Base-by-base conservation (phyloP, 2,888 invertebrate species). In the Lamellibrachia columna region DNA sequence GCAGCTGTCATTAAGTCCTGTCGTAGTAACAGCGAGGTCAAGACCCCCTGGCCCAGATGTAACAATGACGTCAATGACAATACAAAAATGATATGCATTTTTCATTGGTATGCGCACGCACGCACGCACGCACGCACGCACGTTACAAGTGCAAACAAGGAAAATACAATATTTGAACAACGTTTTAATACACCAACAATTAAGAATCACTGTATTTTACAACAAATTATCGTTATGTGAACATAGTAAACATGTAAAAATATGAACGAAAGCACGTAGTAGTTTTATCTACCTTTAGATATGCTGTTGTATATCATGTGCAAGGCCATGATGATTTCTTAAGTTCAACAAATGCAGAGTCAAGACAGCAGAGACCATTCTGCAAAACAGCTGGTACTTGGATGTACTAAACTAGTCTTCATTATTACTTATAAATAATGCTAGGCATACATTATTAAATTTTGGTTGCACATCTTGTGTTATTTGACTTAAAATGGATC, bases 191-290 rank as follows among this genome's bases (percentile, higher is more conserved):
- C 15, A 75, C 75, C 15, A 75, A 75, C 75, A 75, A 75, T 75
- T 75, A 75, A 75, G 75, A 75, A 75, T 75, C 75, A 75, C 75
- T 75, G 75, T 75, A 75, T 75, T 75, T 75, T 75, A 75, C 75
- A 75, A 75, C 75, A 75, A 75, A 75, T 75, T 75, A 75, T 75
- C 75, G 75, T 75, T 22, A 75, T 75, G 75, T 75, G 75, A 75
- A 75, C 75, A 75, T 75, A 75, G 75, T 75, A 75, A 22, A 22
- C 75, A 75, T 75, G 75, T 75, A 75, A 75, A 75, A 75, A 75
- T 75, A 75, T 75, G 75, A 75, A 75, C 75, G 75, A 75, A 75
- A 75, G 75, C 75, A 75, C 75, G 75, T 22, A 75, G 75, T 75
- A 75, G 75, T 75, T n/a, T 75, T 15, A 15, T 75, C 75, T 75